Evolutionary conservation across 2,888 invertebrate species (phyloP).

Genomic region (Sphaerophoria taeniata): DNA sequence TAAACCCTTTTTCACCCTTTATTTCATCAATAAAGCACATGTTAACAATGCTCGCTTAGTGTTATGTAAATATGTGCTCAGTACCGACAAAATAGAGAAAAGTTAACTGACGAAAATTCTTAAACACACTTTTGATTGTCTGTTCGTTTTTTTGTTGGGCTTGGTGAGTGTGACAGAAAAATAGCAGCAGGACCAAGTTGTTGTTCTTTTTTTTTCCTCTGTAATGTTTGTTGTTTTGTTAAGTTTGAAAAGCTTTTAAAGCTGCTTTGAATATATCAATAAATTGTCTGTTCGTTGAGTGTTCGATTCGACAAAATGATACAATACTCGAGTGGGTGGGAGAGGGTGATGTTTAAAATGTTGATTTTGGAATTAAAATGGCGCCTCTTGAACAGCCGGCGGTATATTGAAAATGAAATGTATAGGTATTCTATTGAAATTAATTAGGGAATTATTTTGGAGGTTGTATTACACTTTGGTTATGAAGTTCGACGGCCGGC

Average conservation of each 20-base stretch:
- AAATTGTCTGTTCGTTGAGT: not conserved
- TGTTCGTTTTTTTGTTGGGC: constrained; percentile 7
- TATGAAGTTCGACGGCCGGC: not conserved
- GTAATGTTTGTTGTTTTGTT: not conserved
- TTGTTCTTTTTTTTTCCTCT: not conserved
- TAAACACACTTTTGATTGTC: constrained; percentile 46
- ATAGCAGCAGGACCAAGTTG: constrained; percentile 15
- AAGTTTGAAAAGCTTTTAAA: constrained; percentile 35
- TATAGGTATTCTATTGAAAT: not conserved
- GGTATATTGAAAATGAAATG: not conserved
- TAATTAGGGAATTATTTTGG: not conserved
- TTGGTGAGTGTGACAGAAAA: constrained; percentile 4
- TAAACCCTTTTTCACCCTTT: constrained; percentile 56
- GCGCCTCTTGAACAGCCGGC: constrained; percentile 4
- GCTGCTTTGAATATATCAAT: constrained; percentile 25
- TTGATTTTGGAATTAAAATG: not conserved
- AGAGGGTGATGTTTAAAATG: not conserved
- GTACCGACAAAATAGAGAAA: constrained; percentile 58
- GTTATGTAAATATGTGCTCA: constrained; percentile 55
- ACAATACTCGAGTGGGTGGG: not conserved
- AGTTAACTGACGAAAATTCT: constrained; percentile 52
- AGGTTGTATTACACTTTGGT: not conserved
- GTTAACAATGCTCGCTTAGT: constrained; percentile 59
- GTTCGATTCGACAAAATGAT: not conserved
- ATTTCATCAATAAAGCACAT: constrained; percentile 45